Conservation (phyloP, 1,140 invertebrate genomes). For the Sarcophaga peregrina region DNA sequence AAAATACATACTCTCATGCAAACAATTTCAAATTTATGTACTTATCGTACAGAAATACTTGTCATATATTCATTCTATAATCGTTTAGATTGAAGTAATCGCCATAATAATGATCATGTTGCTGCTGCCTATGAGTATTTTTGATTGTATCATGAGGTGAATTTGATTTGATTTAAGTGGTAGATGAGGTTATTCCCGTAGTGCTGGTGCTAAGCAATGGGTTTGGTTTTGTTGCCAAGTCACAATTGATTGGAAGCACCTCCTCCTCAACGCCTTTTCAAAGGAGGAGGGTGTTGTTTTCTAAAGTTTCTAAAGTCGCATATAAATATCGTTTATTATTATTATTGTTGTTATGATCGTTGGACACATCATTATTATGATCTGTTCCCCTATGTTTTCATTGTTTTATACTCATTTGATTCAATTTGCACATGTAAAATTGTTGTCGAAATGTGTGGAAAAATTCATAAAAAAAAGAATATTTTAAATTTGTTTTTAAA, state of each 20-base stretch:
- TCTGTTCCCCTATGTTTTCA: not conserved
- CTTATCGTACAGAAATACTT: too few species aligned
- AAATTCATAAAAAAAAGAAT: not conserved
- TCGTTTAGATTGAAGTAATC: not conserved
- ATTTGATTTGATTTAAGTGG: slow-evolving; percentile 23
- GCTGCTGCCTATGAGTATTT: not conserved
- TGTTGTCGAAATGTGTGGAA: not conserved
- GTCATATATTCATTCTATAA: not conserved
- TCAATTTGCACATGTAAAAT: slow-evolving; percentile 4
- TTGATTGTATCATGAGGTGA: slow-evolving; percentile 5
- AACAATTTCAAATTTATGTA: too few species aligned
- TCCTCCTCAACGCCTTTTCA: not conserved
- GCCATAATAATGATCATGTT: not conserved
- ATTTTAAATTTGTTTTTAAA: not conserved
- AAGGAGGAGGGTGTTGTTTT: not conserved
- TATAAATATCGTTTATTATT: too few species aligned
- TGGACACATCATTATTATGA: too few species aligned
- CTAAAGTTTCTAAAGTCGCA: too few species aligned
- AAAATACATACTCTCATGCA: too few species aligned
- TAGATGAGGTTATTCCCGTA: not conserved
- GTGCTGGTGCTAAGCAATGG: not conserved
- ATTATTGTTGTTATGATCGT: too few species aligned
- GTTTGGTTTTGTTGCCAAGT: not conserved
- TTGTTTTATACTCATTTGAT: slow-evolving; percentile 12
- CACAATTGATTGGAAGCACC: not conserved